Evolutionary conservation across 30 jellyfish, hydroid and myxozoan species (phyloP).

Genomic region (Sanderia malayensis): DNA sequence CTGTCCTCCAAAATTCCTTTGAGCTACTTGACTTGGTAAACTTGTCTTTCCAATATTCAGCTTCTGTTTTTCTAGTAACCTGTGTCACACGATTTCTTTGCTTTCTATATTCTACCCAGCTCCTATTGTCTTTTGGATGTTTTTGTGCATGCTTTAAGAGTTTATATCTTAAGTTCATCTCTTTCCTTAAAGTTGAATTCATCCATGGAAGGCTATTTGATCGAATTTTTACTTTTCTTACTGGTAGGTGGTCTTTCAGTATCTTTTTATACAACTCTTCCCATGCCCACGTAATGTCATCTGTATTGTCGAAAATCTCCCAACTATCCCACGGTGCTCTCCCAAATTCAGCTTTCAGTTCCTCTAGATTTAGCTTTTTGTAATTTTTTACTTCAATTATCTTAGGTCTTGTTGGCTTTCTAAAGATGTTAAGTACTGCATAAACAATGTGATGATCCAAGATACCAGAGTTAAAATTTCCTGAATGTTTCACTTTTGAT

Average conservation of each 20-base stretch:
- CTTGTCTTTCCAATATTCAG: neutral
- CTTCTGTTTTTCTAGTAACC: neutral
- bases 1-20: neutral
- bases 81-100: constrained; percentile 1
- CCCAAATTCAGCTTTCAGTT: neutral
- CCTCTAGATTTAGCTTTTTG: neutral
- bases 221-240: neutral
- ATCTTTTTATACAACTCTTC: neutral
- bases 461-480: neutral
- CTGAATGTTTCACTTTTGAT: neutral
- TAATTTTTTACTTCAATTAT: neutral
- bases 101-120: neutral
- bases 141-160: neutral
- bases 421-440: neutral
- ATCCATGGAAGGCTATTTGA: neutral
- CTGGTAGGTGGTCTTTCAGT: constrained; percentile 1
- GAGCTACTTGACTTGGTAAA: neutral
- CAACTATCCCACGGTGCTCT: constrained; percentile 1
- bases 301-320: neutral
- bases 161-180: neutral
- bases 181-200: neutral
- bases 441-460: neutral
- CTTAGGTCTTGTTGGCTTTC: neutral
- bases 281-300: constrained; percentile 2
- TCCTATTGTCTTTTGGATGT: neutral